These are phyloP conservation scores for Loris lydekkerianus DNA, from an alignment of 2,797 vertebrate genomes.

Conservation along the genomic window DNA sequence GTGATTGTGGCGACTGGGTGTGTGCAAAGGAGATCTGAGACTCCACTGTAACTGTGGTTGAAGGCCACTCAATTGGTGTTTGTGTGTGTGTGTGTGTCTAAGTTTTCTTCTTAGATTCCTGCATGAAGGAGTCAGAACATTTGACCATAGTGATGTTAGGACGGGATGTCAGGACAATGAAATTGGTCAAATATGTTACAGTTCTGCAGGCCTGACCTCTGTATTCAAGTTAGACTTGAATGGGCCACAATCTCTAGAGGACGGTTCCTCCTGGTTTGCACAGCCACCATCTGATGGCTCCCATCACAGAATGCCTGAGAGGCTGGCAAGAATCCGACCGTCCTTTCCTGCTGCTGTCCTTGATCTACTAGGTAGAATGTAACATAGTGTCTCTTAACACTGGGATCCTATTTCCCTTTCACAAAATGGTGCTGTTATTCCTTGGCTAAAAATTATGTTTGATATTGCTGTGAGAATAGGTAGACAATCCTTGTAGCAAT, in stretches of 20 bases:
- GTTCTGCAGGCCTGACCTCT: not conserved
- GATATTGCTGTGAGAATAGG: not conserved
- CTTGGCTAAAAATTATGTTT: not conserved
- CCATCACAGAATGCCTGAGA: not conserved
- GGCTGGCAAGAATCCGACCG: not conserved
- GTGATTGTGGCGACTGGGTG: not conserved
- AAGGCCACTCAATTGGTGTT: not conserved
- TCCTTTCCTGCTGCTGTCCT: not conserved
- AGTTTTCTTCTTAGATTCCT: not conserved
- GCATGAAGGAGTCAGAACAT: not conserved
- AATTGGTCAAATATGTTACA: not conserved
- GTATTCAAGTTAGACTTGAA: not conserved
- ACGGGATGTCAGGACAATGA: not conserved
- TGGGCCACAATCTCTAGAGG: not conserved
- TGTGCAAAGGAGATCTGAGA: not conserved
- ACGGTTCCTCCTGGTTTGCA: not conserved
- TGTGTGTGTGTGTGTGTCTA: rapidly evolving
- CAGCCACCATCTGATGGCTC: not conserved
- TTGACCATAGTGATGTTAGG: not conserved
- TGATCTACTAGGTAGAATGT: not conserved
- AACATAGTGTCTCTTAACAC: not conserved
- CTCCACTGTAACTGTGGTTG: not conserved
- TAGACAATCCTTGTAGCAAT: not conserved
- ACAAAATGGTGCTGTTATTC: constrained; percentile 23
- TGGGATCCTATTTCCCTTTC: not conserved